These are phyloP conservation scores for Acronicta aceris DNA, from an alignment of 2,888 invertebrate genomes.

Conservation along the genomic window DNA sequence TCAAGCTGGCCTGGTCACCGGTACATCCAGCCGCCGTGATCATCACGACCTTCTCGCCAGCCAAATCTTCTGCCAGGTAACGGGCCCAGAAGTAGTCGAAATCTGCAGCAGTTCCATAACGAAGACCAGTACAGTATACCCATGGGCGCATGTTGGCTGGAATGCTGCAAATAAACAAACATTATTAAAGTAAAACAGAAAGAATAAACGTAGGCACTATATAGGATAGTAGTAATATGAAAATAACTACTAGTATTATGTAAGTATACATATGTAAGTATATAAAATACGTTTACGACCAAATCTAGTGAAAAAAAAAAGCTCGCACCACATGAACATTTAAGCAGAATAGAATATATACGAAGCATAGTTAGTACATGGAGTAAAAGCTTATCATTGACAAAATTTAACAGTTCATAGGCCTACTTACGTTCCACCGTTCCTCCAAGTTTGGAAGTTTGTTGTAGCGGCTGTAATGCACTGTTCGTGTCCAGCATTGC, in stretches of 20 bases:
- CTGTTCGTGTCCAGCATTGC: conserved; percentile 77
- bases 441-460: conserved; percentile 79
- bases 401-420: too few species aligned
- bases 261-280: too few species aligned
- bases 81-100: conserved; percentile 91
- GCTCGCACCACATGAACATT: too few species aligned
- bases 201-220: too few species aligned
- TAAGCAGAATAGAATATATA: too few species aligned
- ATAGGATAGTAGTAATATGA: too few species aligned
- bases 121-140: conserved; percentile 93
- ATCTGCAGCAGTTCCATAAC: conserved; percentile 89
- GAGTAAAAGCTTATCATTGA: too few species aligned
- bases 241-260: too few species aligned
- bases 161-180: conserved; percentile 59
- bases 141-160: conserved; percentile 89
- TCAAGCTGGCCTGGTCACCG: conserved; percentile 75
- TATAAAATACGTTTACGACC: too few species aligned
- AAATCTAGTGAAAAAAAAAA: too few species aligned
- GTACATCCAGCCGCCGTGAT: conserved; percentile 92
- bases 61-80: conserved; percentile 89
- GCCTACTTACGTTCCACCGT: conserved; percentile 70
- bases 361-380: too few species aligned
- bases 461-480: conserved; percentile 77
- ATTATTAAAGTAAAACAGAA: neutral
- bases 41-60: conserved; percentile 91